A percentile compares a stretch with the other conserved stretches of the same genome.
These are phyloP conservation scores for Oryzias javanicus DNA, from an alignment of 2,113 vertebrate genomes.

Conservation along the genomic window DNA sequence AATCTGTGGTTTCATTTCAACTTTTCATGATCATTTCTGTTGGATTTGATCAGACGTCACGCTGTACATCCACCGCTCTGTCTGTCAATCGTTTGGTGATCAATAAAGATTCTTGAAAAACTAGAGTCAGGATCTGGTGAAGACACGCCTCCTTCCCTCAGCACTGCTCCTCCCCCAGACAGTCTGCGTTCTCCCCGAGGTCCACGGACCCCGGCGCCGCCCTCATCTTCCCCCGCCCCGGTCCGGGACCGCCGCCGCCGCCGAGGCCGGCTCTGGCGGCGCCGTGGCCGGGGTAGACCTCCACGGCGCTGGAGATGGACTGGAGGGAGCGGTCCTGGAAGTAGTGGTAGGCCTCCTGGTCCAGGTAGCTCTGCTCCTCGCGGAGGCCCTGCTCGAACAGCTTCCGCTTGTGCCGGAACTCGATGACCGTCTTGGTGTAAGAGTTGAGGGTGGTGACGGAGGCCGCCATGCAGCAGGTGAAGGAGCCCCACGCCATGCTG, in stretches of 20 bases:
- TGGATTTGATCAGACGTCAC: too few species aligned
- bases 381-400: constrained; percentile 92
- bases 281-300: constrained; percentile 66
- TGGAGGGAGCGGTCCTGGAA: constrained; percentile 88
- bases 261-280: constrained; percentile 38
- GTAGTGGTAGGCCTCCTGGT: constrained; percentile 91
- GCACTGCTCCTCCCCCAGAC: constrained; percentile 77
- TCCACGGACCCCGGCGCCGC: constrained; percentile 50
- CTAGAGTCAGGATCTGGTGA: neutral
- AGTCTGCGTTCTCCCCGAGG: constrained; percentile 75
- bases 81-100: too few species aligned
- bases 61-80: too few species aligned
- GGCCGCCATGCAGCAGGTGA: constrained; percentile 98
- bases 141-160: constrained; percentile 44
- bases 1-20: too few species aligned
- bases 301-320: constrained; percentile 73
- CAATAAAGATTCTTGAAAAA: neutral
- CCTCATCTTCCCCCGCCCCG: constrained; percentile 44
- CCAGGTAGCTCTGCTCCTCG: constrained; percentile 90
- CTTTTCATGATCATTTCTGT: too few species aligned
- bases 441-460: constrained; percentile 98
- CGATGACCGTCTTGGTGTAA: constrained; percentile 97
- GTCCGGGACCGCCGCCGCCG: constrained; percentile 18
- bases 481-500: constrained; percentile 98
- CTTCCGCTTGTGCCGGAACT: constrained; percentile 96